Evolutionary conservation across 1,140 invertebrate genomes (phyloP), one percentile per base, ranked within the genome.

Genomic region (Caenorhabditis tropicalis): DNA sequence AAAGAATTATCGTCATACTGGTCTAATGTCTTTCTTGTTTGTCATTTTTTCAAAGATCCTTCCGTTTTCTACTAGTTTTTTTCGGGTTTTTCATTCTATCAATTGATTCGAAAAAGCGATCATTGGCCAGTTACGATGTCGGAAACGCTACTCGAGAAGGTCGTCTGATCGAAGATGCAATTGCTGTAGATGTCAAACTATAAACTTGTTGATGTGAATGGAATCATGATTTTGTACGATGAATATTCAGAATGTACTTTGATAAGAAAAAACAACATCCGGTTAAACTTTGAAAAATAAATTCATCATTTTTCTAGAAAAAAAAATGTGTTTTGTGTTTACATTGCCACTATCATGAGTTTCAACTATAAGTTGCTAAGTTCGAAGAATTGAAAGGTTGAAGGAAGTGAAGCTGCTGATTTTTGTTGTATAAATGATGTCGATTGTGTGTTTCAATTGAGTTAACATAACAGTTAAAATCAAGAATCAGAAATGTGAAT

Each of bases 141-240:
- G 29, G 31, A 36, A 65, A 33, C 43, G 65, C 65, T 29, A 74
- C 43, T 43, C n/a, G 21, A 43, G 65, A 74, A 74, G 65, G 65
- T 43, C 65, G 65, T 74, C 36, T 74, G 36, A 43, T 74, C 21
- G 36, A 21, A 27, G 65, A 74, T 24, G 29, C 36, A 27, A 24
- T 74, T 74, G 65, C 6, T 74, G n/a, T 1, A 3, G n/a, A 74
- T 74, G 36, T 43, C 65, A 39, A 74, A 43, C 65, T 74, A 65
- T 21, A 74, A 74, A 74, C 53, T 56, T 56, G 53, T 56, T 56
- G 53, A 56, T 56, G n/a, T 15, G 48, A 51, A n/a, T 12, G 21
- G 19, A 27, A 9, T 9, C 9, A 15, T 21, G 29, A 56, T 51
- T 21, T 51, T n/a, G 2, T 4, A 21, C 2, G 19, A n/a, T n/a